phyloP scores from a whole-genome alignment of 2,113 vertebrate species.

The Anoplopoma fimbria region DNA sequence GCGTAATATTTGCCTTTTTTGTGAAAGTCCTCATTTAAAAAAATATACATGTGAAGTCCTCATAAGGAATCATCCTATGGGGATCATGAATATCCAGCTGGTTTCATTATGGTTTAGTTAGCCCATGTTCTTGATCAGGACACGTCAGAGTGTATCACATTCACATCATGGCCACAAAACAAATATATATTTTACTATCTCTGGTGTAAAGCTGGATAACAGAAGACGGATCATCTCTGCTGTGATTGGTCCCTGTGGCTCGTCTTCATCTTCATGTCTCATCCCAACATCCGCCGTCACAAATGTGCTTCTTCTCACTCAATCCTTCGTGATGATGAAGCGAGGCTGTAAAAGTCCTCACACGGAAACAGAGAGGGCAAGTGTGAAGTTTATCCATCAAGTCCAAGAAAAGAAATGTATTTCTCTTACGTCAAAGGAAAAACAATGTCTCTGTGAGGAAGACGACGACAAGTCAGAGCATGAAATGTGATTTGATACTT shows the following conservation, averaged over 20 bases:
- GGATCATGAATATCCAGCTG: too few relatives aligned
- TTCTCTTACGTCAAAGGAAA: not conserved
- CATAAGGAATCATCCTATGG: too few relatives aligned
- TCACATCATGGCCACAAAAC: too few relatives aligned
- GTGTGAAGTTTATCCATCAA: not conserved
- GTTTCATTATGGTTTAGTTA: too few relatives aligned
- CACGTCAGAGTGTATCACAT: too few relatives aligned
- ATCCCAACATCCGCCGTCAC: constrained; percentile 12
- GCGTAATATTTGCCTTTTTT: too few relatives aligned
- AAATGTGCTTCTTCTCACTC: constrained; percentile 16
- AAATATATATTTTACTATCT: too few relatives aligned
- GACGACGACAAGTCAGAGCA: not conserved
- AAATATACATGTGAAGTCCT: too few relatives aligned
- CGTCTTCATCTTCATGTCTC: not conserved
- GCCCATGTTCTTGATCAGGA: too few relatives aligned
- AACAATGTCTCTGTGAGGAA: not conserved
- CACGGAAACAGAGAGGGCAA: too few relatives aligned
- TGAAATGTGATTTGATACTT: not conserved
- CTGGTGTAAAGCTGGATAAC: not conserved
- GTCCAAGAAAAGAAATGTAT: not conserved
- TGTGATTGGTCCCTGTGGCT: not conserved
- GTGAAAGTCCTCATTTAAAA: too few relatives aligned
- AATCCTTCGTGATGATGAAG: constrained; percentile 14
- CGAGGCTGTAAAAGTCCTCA: too few relatives aligned
- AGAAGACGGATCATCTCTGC: not conserved